phyloP scores from a whole-genome alignment of 2,113 vertebrate genomes.

The Antechinus flavipes region DNA sequence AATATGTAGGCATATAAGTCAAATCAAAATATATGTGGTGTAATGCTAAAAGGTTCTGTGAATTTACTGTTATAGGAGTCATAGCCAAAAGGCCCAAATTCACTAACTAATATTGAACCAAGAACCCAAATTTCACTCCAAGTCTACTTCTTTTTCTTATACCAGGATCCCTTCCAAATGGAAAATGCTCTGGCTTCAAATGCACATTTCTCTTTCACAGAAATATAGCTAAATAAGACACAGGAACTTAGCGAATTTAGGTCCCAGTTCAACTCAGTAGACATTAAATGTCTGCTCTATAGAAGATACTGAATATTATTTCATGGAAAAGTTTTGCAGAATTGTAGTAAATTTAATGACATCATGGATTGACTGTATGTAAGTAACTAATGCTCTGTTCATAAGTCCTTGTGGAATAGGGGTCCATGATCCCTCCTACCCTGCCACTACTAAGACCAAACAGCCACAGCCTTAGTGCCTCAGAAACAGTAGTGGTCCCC shows the following conservation, averaged over 20 bases:
- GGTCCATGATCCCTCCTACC: neutral
- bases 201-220: neutral
- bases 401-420: neutral
- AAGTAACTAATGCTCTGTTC: neutral
- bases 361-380: neutral
- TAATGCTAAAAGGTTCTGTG: no score
- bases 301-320: neutral
- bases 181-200: neutral
- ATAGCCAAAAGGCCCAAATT: neutral
- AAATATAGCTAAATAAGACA: neutral
- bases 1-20: neutral
- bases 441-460: neutral
- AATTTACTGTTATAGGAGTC: neutral
- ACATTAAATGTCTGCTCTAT: neutral
- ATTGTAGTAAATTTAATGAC: neutral
- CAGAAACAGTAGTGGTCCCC: neutral
- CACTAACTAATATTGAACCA: neutral
- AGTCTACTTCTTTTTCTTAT: neutral
- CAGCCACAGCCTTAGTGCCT: neutral
- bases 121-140: neutral
- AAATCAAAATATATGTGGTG: neutral
- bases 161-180: neutral
- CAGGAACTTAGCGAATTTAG: neutral
- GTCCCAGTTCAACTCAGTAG: neutral
- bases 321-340: neutral